Conservation (phyloP, 2,888 invertebrate genomes). For the Caenorhabditis sinica region DNA sequence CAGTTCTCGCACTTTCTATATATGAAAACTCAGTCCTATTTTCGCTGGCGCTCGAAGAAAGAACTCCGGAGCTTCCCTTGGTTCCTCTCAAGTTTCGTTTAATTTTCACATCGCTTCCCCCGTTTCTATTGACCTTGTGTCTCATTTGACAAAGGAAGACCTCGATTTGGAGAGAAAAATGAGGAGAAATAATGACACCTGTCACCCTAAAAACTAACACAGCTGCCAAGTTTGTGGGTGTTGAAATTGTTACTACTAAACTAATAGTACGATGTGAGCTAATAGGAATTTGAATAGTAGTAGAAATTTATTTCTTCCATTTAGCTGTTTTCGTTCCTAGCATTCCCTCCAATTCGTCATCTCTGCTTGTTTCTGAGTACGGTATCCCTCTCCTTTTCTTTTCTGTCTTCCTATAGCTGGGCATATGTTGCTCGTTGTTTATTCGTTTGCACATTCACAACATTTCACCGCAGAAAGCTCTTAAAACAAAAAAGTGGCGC, state of each 20-base stretch:
- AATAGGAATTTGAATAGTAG: too few species aligned
- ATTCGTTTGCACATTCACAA: constrained; percentile 8
- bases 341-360: not conserved
- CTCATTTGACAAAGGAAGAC: constrained; percentile 43
- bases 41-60: too few species aligned
- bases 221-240: not conserved
- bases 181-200: constrained; percentile 45
- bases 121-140: constrained; percentile 31
- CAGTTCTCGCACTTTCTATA: too few species aligned
- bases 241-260: not conserved
- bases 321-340: not conserved
- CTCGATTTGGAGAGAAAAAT: constrained; percentile 30
- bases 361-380: not conserved
- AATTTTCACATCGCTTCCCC: constrained; percentile 27
- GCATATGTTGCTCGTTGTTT: not conserved
- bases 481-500: constrained; percentile 19
- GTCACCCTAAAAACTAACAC: constrained; percentile 35
- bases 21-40: too few species aligned
- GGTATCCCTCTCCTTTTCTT: constrained; percentile 2
- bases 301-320: too few species aligned
- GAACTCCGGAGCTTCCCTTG: too few species aligned
- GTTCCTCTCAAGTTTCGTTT: constrained; percentile 12
- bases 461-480: constrained; percentile 10
- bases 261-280: too few species aligned
- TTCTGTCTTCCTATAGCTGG: too few species aligned